These are phyloP conservation scores for Circaetus gallicus DNA, from an alignment of 2,113 vertebrate species.

Conservation along the genomic window DNA sequence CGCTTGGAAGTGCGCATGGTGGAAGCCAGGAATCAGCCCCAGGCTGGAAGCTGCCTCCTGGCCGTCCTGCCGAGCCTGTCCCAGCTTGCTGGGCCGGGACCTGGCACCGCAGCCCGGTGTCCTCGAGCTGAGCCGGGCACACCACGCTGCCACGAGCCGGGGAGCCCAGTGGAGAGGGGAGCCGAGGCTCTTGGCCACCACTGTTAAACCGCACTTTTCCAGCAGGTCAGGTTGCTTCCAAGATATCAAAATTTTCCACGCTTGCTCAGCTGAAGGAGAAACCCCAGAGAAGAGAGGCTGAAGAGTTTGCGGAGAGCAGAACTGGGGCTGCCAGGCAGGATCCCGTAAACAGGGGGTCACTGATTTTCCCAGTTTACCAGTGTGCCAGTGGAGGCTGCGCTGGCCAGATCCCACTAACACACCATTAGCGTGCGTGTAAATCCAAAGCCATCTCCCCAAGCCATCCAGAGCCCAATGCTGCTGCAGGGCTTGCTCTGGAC, in stretches of 20 bases:
- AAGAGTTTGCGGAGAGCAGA: background rate
- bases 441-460: background rate
- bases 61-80: background rate
- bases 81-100: background rate
- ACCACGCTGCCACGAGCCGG: accelerated
- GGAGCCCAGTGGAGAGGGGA: background rate
- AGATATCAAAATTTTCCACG: background rate
- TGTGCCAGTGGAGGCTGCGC: background rate
- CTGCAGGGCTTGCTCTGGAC: background rate
- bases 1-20: accelerated
- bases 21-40: background rate
- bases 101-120: background rate
- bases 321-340: background rate
- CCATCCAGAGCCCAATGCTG: background rate
- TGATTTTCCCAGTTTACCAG: background rate
- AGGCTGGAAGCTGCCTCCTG: background rate
- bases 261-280: conserved; percentile 1
- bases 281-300: background rate
- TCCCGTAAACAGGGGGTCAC: background rate
- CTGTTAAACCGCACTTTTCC: background rate
- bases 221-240: background rate
- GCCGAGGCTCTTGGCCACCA: accelerated
- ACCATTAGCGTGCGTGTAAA: accelerated
- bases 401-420: background rate
- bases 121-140: background rate